Percentiles rank a stretch among this genome's conserved stretches.
These are phyloP conservation scores for Argyrosomus regius DNA, from an alignment of 2,797 vertebrate species.

Conservation along the genomic window DNA sequence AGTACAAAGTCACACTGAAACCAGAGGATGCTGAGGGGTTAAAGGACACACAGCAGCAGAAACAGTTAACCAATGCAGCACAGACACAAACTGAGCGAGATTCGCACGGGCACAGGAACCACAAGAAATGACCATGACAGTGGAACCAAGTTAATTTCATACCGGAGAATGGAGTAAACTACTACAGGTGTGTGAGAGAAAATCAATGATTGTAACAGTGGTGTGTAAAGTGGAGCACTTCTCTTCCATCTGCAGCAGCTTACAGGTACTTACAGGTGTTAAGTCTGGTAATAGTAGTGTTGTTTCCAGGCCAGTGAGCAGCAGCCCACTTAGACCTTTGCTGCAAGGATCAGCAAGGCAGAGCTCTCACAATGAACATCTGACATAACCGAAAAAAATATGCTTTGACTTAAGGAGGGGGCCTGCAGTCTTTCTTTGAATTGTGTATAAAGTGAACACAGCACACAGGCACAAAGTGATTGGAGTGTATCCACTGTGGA, in stretches of 20 bases:
- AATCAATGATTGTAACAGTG: slow-evolving; percentile 7
- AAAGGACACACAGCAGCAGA: slow-evolving; percentile 34
- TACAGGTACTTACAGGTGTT: slow-evolving; percentile 61
- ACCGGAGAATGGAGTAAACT: neutral
- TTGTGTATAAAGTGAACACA: slow-evolving; percentile 1
- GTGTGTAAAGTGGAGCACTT: slow-evolving; percentile 39
- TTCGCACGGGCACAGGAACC: neutral
- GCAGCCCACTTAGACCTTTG: slow-evolving; percentile 17
- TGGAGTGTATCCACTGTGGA: slow-evolving; percentile 4
- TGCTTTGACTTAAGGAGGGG: neutral
- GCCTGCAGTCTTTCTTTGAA: neutral
- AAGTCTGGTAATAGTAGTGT: slow-evolving; percentile 53
- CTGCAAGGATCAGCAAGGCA: slow-evolving; percentile 24
- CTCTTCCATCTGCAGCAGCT: slow-evolving; percentile 53
- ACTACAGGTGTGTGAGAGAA: slow-evolving; percentile 6
- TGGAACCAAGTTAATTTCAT: neutral
- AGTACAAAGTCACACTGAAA: slow-evolving; percentile 29
- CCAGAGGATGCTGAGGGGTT: slow-evolving; percentile 40
- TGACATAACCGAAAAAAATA: neutral
- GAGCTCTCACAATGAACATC: slow-evolving; percentile 8
- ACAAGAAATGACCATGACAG: slow-evolving; percentile 5
- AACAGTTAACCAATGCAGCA: slow-evolving; percentile 7
- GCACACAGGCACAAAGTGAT: neutral
- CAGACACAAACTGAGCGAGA: slow-evolving; percentile 10
- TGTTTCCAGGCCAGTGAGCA: slow-evolving; percentile 57